Base-by-base conservation (phyloP, 2,113 vertebrate species). In the Ciconia maguari region DNA sequence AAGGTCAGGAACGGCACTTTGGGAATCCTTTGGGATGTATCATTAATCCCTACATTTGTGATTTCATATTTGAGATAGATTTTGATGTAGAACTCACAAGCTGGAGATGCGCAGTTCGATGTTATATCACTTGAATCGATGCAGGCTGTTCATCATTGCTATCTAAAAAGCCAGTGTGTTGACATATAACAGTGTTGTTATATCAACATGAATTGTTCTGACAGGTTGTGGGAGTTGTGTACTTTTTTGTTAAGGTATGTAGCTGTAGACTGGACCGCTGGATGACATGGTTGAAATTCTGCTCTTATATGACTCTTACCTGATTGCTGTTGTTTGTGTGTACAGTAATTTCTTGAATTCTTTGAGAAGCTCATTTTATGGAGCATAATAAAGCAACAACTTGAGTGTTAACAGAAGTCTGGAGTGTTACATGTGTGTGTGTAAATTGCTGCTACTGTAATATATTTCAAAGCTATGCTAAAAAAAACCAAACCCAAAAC, bases 101-200 rank as follows among this genome's bases (percentile, higher is more conserved):
- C 68, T 85, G 80, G 71, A 83, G 68, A 46, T 34, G 54, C 64
- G 54, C 38, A 16, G 65, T 91, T 96, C 3, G 6, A 1, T 82
- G 52, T 79, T 92, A 3, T 10, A 49, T 93, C 29, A 4, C 71
- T 95, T 83, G 65, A 89, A 79, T 94, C 14, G 30, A 61, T 88
- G 81, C 87, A 80, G 78, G 49, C 58, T 93, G 80, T 96, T 96
- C 75, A 48, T 89, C 79, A 76, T 26, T 90, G 57, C 82, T 95
- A 10, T 90, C 78, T 89, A 57, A 94, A 93, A 87, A 92, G 85
- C 26, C 78, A 55, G 75, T 57, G 41, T 90, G 91, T 65, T 89
- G 74, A 77, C 38, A 32, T 74, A 62, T n/a, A 38, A 69, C 42
- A 46, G 61, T 46, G 61, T 69, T 94, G 81, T 94, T 91, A 58